Percentiles rank a stretch among this genome's conserved stretches.
phyloP scores from a whole-genome alignment of 1,140 invertebrate genomes.

The Nomia melanderi region DNA sequence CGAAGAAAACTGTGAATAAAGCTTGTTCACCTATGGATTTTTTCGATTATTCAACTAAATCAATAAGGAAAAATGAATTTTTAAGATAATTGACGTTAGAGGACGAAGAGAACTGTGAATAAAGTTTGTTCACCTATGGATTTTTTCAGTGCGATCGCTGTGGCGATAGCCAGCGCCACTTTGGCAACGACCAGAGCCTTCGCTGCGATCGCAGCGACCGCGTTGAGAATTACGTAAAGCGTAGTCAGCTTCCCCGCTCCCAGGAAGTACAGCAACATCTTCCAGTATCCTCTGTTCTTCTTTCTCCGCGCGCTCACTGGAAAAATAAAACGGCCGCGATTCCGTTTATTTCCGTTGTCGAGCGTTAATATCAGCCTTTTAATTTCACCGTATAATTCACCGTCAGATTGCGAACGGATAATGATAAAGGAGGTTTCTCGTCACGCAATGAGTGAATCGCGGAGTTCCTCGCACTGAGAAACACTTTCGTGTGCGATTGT shows the following conservation, averaged over 20 bases:
- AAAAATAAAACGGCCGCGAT: no score
- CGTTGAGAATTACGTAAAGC: conserved; percentile 88
- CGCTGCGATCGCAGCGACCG: conserved; percentile 86
- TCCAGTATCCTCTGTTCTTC: conserved; percentile 81
- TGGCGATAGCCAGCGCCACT: conserved; percentile 88
- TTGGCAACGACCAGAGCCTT: conserved; percentile 88
- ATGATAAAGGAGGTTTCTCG: not conserved
- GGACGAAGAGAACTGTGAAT: no score
- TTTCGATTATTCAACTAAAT: no score
- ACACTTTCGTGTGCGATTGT: not conserved
- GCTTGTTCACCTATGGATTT: conserved; percentile 82
- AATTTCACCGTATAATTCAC: no score
- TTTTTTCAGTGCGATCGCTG: conserved; percentile 89
- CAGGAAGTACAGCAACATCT: conserved; percentile 83
- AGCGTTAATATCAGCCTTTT: no score
- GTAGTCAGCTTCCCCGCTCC: conserved; percentile 86
- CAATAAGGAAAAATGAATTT: no score
- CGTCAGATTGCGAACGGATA: not conserved
- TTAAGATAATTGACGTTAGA: no score
- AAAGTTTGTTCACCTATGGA: conserved; percentile 78
- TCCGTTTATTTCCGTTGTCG: no score
- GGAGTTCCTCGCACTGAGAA: not conserved
- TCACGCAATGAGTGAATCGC: not conserved
- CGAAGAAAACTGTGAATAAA: no score
- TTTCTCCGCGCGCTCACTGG: conserved; percentile 61